These are phyloP conservation scores for Pandemis cinnamomeana DNA, from an alignment of 2,888 invertebrate genomes.

Conservation along the genomic window DNA sequence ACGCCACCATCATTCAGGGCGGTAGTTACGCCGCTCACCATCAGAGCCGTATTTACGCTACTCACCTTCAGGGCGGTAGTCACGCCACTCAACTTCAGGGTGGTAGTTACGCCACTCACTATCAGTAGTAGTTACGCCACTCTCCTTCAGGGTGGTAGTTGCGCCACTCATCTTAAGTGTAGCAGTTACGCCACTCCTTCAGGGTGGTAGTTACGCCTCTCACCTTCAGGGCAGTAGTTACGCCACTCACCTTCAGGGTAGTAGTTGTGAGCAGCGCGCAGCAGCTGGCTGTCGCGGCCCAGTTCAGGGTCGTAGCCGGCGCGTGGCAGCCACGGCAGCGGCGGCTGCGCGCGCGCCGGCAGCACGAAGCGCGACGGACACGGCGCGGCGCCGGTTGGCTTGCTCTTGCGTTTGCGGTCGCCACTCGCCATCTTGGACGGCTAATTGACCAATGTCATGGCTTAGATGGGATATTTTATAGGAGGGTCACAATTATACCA, in stretches of 20 bases:
- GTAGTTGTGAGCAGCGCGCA: conserved; percentile 67
- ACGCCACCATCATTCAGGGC: too few species aligned
- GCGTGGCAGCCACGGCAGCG: conserved; percentile 64
- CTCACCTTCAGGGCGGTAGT: too few species aligned
- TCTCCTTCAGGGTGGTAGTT: too few species aligned
- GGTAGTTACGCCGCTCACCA: too few species aligned
- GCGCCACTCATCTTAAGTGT: too few species aligned
- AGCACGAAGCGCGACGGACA: conserved; percentile 67
- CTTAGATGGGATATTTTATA: too few species aligned
- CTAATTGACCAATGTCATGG: neutral
- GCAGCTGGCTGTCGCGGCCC: conserved; percentile 64
- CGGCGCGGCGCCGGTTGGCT: conserved; percentile 49
- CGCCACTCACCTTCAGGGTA: conserved; percentile 70
- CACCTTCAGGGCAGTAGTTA: neutral
- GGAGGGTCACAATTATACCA: neutral
- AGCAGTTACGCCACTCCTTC: too few species aligned
- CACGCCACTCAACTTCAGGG: neutral
- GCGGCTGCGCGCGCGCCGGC: conserved; percentile 54
- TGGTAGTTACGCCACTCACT: too few species aligned
- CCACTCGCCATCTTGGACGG: conserved; percentile 63
- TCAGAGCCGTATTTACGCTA: too few species aligned
- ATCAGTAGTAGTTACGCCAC: too few species aligned
- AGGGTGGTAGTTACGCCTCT: neutral
- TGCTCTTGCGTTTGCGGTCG: conserved; percentile 57
- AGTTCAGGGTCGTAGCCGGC: conserved; percentile 75